Conservation (phyloP, 1,140 invertebrate species). For the Agrypnia vestita region DNA sequence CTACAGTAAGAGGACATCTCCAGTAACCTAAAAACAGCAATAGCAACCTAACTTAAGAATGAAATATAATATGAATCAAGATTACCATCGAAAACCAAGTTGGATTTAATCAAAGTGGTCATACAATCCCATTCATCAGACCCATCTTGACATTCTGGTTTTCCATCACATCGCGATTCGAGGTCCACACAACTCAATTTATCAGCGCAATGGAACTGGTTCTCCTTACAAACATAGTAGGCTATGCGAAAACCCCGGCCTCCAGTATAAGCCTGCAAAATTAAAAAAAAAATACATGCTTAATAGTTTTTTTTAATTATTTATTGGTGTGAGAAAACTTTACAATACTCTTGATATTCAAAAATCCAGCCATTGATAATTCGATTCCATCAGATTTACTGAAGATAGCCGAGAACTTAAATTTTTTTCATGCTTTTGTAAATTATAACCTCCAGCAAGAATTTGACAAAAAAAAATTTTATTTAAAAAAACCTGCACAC, state of each 20-base stretch:
- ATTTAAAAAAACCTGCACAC: no score
- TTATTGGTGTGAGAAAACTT: not conserved
- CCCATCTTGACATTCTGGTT: slow-evolving; percentile 43
- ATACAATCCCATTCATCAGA: slow-evolving; percentile 55
- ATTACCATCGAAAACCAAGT: slow-evolving; percentile 45
- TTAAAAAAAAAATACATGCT: not conserved
- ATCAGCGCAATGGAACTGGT: slow-evolving; percentile 53
- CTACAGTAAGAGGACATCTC: no score
- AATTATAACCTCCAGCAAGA: no score
- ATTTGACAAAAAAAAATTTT: no score
- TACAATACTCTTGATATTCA: no score
- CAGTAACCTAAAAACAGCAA: no score
- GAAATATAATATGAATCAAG: not conserved
- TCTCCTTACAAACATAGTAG: slow-evolving; percentile 47
- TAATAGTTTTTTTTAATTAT: no score
- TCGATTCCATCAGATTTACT: no score
- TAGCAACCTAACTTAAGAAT: no score
- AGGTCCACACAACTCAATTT: slow-evolving; percentile 48
- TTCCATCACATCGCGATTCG: slow-evolving; percentile 50
- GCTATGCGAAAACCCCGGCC: slow-evolving; percentile 49
- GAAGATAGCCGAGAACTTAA: no score
- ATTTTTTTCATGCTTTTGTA: no score
- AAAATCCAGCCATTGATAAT: no score
- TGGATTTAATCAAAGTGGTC: slow-evolving; percentile 22
- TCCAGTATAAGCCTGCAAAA: slow-evolving; percentile 42